Evolutionary conservation across 2,888 invertebrate species (phyloP).

Genomic region (Polydrusus cervinus): DNA sequence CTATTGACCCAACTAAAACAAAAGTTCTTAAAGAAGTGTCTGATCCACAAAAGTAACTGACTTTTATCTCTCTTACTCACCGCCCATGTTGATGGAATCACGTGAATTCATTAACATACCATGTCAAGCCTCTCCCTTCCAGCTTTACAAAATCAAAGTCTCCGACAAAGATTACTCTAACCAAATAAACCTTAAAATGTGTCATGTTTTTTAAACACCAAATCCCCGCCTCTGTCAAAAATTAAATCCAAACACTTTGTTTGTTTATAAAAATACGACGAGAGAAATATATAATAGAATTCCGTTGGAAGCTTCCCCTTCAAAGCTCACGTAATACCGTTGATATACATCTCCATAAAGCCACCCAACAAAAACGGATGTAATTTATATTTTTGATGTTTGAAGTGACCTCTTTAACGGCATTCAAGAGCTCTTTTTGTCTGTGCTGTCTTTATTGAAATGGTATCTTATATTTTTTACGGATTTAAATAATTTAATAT

Average conservation of each 20-base stretch:
- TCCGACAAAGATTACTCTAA: no score
- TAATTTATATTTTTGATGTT: slow-evolving; percentile 31
- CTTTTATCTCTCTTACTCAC: no score
- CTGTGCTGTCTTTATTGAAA: background rate
- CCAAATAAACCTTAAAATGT: no score
- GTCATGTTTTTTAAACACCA: background rate
- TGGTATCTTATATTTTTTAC: background rate
- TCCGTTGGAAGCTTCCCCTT: slow-evolving; percentile 14
- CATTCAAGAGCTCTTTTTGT: slow-evolving; percentile 3
- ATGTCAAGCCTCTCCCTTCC: no score
- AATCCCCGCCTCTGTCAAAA: background rate
- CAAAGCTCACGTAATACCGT: slow-evolving; percentile 20
- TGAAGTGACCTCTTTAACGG: slow-evolving; percentile 19
- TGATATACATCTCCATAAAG: slow-evolving; percentile 29
- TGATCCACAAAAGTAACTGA: no score
- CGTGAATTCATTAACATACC: no score
- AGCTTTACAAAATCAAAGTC: no score
- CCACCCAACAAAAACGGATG: slow-evolving; percentile 25
- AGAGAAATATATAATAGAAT: slow-evolving; percentile 20
- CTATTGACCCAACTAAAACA: no score
- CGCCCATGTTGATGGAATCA: no score
- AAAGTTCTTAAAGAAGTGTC: no score
- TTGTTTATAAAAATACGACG: slow-evolving; percentile 1
- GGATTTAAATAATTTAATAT: background rate
- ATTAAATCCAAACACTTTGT: background rate